Percentiles rank a stretch among this genome's conserved stretches.
phyloP scores from a whole-genome alignment of 2,888 invertebrate species.

The Malacosoma neustria region DNA sequence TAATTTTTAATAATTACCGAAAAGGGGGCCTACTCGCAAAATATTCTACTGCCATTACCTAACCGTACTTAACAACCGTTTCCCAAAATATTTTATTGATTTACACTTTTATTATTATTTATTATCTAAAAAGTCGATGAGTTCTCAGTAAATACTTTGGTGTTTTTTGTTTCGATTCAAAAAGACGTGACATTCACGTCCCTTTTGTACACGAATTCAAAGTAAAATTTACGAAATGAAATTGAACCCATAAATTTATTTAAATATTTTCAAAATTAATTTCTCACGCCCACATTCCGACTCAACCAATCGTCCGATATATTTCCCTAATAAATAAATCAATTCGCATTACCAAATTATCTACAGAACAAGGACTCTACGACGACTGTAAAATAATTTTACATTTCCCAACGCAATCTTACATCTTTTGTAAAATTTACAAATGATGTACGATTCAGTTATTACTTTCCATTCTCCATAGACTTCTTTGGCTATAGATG shows the following conservation, averaged over 20 bases:
- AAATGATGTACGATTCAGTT: neutral
- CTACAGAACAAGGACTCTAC: neutral
- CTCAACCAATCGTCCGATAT: constrained; percentile 46
- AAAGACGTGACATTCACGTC: constrained; percentile 23
- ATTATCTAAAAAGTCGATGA: constrained; percentile 74
- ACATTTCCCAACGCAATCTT: neutral
- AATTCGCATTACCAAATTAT: constrained; percentile 31
- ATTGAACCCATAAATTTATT: neutral
- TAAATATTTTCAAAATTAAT: constrained; percentile 15
- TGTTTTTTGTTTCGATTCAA: constrained; percentile 68
- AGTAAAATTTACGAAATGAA: neutral
- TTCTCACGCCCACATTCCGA: constrained; percentile 20
- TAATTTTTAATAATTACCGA: constrained; percentile 49
- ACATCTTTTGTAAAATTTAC: neutral
- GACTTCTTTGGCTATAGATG: constrained; percentile 9
- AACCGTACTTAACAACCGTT: constrained; percentile 50
- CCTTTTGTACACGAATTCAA: constrained; percentile 6
- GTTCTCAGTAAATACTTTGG: constrained; percentile 65
- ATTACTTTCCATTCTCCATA: constrained; percentile 10
- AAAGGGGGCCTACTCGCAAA: constrained; percentile 46
- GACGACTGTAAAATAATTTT: constrained; percentile 13
- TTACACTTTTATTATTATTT: constrained; percentile 55
- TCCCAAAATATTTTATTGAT: constrained; percentile 57
- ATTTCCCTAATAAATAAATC: constrained; percentile 68
- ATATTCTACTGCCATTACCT: constrained; percentile 57